Evolutionary conservation across 2,888 invertebrate genomes (phyloP).

Genomic region (Zygothrica quintamaculata): DNA sequence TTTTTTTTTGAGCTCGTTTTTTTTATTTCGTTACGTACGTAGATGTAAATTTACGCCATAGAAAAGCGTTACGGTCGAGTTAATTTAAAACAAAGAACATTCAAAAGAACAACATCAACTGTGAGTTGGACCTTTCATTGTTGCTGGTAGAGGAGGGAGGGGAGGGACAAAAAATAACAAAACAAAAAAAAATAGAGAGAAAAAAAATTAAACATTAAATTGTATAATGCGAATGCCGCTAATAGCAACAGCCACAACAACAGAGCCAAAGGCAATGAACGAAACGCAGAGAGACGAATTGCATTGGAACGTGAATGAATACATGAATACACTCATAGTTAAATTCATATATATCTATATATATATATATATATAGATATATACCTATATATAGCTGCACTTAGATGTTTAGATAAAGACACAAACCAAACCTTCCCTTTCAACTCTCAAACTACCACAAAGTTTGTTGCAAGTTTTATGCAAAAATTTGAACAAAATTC

Average conservation of each 20-base stretch:
- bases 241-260: constrained; percentile 58
- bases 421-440: constrained; percentile 1
- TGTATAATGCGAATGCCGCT: constrained; percentile 78
- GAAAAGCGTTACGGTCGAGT: constrained; percentile 84
- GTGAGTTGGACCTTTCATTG: constrained; percentile 61
- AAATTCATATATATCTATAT: constrained; percentile 28
- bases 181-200: no score
- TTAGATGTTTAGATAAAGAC: constrained; percentile 30
- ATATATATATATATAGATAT: constrained; percentile 35
- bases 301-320: constrained; percentile 53
- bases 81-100: constrained; percentile 84
- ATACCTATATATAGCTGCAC: constrained; percentile 39
- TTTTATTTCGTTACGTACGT: constrained; percentile 76
- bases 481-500: no score
- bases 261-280: constrained; percentile 65
- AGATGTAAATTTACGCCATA: constrained; percentile 84
- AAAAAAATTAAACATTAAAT: constrained; percentile 78
- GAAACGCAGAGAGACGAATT: constrained; percentile 68
- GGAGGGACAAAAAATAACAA: no score
- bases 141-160: no score
- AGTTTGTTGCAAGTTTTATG: constrained; percentile 20
- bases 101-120: constrained; percentile 81
- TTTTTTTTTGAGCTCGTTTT: constrained; percentile 53
- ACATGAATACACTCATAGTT: constrained; percentile 32
- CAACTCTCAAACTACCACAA: constrained; percentile 54